Conservation (phyloP, 2,888 invertebrate genomes). For the Heliconius ismenius region DNA sequence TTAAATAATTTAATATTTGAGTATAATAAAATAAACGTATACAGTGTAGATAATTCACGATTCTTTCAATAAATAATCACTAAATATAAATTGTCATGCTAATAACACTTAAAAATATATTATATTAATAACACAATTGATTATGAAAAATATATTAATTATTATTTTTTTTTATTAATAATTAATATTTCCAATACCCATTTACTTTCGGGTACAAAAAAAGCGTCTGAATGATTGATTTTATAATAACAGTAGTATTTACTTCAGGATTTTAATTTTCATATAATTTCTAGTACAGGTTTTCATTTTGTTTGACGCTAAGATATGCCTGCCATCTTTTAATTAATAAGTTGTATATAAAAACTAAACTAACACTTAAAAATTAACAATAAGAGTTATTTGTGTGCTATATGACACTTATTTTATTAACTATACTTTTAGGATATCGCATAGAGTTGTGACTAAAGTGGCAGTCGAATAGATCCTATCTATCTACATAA, state of each 20-base stretch:
- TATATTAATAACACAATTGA: slow-evolving; percentile 24
- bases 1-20: neutral
- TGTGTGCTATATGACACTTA: slow-evolving; percentile 25
- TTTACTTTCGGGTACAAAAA: neutral
- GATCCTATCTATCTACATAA: slow-evolving; percentile 31
- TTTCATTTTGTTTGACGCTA: neutral
- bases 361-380: slow-evolving; percentile 26
- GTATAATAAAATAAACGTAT: neutral
- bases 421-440: neutral
- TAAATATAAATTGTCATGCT: slow-evolving; percentile 26
- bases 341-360: slow-evolving; percentile 18
- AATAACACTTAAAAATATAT: slow-evolving; percentile 25
- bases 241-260: neutral
- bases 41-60: slow-evolving; percentile 1
- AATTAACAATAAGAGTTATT: slow-evolving; percentile 24
- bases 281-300: neutral
- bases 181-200: slow-evolving; percentile 8
- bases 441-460: slow-evolving; percentile 38
- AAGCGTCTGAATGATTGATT: neutral
- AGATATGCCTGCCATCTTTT: slow-evolving; percentile 26
- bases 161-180: neutral
- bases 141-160: slow-evolving; percentile 18
- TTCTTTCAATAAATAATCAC: slow-evolving; percentile 20
- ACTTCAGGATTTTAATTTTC: neutral
- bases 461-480: slow-evolving; percentile 43